Evolutionary conservation across 2,888 invertebrate species (phyloP).

Genomic region (Drosophila phalerata): DNA sequence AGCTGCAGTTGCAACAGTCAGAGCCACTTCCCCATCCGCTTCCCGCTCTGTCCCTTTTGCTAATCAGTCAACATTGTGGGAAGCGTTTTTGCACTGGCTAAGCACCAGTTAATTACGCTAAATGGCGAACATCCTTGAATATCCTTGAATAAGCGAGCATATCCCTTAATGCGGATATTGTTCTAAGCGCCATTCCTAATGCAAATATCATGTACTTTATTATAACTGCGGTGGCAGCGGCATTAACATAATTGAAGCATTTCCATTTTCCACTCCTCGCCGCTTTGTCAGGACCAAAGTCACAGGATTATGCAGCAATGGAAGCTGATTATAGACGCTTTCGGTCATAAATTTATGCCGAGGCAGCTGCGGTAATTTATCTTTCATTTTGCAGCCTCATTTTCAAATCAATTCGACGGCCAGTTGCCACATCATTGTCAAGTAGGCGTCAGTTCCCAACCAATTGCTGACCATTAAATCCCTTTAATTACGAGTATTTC

Average conservation of each 20-base stretch:
- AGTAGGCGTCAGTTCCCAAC: constrained; percentile 43
- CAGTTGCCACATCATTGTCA: constrained; percentile 37
- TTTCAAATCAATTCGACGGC: constrained; percentile 26
- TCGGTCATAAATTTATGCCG: constrained; percentile 37
- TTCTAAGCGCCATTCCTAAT: constrained; percentile 41
- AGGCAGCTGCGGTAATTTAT: constrained; percentile 26
- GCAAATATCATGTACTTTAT: constrained; percentile 65
- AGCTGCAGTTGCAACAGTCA: constrained; percentile 54
- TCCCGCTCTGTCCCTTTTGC: not conserved
- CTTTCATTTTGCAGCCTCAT: constrained; percentile 3
- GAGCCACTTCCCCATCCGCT: not conserved
- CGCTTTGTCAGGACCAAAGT: not conserved
- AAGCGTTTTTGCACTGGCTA: constrained; percentile 44
- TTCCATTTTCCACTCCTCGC: constrained; percentile 38
- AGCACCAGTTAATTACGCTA: constrained; percentile 64
- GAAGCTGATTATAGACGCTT: constrained; percentile 19
- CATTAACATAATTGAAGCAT: constrained; percentile 67
- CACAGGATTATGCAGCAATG: constrained; percentile 29
- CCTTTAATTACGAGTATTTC: constrained; percentile 18
- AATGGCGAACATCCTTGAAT: constrained; percentile 44
- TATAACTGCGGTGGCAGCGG: constrained; percentile 14
- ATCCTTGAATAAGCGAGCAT: constrained; percentile 20
- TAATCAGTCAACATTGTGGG: constrained; percentile 64
- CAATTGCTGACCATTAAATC: constrained; percentile 48
- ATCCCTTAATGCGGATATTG: constrained; percentile 53